Conservation (phyloP, 2,888 invertebrate genomes). For the Xestoiulus laeticollis region DNA sequence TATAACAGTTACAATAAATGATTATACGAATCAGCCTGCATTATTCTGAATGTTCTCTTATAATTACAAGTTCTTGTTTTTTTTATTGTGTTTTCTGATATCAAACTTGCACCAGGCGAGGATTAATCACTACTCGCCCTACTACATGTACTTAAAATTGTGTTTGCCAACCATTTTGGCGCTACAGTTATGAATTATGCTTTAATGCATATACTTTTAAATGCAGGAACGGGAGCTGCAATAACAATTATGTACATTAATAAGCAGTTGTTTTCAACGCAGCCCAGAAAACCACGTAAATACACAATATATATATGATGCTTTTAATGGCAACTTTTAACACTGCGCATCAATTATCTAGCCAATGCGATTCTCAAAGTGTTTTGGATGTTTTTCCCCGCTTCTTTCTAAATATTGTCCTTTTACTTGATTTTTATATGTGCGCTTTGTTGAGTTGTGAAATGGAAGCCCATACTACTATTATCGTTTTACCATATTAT, state of each 20-base stretch:
- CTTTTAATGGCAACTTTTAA: conserved; percentile 5
- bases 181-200: neutral
- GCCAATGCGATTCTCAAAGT: neutral
- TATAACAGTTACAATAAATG: neutral
- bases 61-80: neutral
- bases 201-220: neutral
- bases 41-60: neutral
- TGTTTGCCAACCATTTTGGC: neutral
- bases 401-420: conserved; percentile 18
- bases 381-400: conserved; percentile 11
- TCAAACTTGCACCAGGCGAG: neutral
- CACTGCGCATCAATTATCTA: conserved; percentile 3
- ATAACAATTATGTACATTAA: conserved; percentile 4
- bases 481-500: conserved; percentile 12
- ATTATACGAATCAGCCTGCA: neutral
- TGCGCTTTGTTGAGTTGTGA: neutral
- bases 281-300: neutral
- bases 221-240: neutral
- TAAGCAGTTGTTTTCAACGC: neutral
- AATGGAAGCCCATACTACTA: neutral
- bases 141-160: neutral
- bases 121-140: neutral
- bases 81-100: neutral
- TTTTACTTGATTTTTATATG: neutral
- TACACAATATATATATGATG: neutral